Percentiles rank a stretch among this genome's conserved stretches.
phyloP scores from a whole-genome alignment of 2,888 invertebrate species.

The Lasioglossum zephyrum region DNA sequence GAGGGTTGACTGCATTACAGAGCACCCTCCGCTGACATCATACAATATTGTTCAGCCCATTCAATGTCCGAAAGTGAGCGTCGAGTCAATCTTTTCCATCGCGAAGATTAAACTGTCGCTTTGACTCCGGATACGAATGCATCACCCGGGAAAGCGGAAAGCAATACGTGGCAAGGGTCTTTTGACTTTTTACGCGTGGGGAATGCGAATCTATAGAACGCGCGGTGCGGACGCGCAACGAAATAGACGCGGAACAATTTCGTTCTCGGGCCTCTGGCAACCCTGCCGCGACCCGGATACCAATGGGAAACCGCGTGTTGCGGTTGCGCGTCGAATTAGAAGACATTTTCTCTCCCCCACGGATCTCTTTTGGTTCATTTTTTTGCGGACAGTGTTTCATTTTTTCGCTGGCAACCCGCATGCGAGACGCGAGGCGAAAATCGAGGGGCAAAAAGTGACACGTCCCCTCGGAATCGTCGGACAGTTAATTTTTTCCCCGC shows the following conservation, averaged over 20 bases:
- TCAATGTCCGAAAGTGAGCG: conserved; percentile 5
- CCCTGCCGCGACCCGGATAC: neutral
- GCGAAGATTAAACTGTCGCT: conserved; percentile 51
- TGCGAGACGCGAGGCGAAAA: neutral
- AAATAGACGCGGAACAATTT: conserved; percentile 26
- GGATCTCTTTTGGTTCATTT: conserved; percentile 20
- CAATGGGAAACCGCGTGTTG: conserved; percentile 17
- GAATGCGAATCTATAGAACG: neutral
- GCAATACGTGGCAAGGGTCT: neutral
- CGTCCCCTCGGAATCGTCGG: neutral
- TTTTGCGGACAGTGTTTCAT: conserved; percentile 35
- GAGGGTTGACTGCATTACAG: neutral
- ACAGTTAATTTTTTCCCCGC: neutral
- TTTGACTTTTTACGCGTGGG: conserved; percentile 1
- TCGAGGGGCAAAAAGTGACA: neutral
- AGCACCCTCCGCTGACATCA: neutral
- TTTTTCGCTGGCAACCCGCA: conserved; percentile 2
- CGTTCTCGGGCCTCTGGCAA: neutral
- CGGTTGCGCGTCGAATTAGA: conserved; percentile 47
- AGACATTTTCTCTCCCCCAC: conserved; percentile 17
- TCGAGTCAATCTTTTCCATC: conserved; percentile 33
- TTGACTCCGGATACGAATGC: conserved; percentile 38
- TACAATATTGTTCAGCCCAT: conserved; percentile 30
- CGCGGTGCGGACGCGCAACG: neutral
- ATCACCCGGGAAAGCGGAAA: conserved; percentile 15